Conservation (phyloP, 2,113 vertebrate species). For the Osmerus eperlanus region DNA sequence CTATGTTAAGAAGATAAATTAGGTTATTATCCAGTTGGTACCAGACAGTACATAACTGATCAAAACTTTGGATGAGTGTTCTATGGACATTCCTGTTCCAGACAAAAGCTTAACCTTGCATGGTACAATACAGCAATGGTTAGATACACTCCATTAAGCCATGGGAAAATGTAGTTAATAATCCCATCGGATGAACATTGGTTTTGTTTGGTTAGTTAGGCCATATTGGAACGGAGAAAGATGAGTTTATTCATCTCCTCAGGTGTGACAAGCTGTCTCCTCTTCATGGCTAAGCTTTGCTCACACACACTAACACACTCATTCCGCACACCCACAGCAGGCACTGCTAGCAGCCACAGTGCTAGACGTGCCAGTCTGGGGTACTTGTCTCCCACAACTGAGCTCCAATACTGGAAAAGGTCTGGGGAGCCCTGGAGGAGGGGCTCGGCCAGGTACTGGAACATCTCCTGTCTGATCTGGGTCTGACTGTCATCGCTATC, state of each 20-base stretch:
- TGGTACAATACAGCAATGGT: too few relatives aligned
- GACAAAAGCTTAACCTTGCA: too few relatives aligned
- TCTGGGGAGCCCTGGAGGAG: conserved; percentile 80
- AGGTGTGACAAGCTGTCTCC: conserved; percentile 87
- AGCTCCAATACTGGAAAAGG: conserved; percentile 97
- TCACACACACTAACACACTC: conserved; percentile 93
- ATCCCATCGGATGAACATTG: conserved; percentile 52
- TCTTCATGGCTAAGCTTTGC: conserved; percentile 91
- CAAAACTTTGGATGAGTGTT: too few relatives aligned
- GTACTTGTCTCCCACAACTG: conserved; percentile 87
- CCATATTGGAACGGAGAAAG: conserved; percentile 98
- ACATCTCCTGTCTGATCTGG: conserved; percentile 84
- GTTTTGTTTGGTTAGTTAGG: conserved; percentile 75
- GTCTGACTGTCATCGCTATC: conserved; percentile 62
- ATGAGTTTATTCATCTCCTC: conserved; percentile 99
- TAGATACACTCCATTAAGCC: conserved; percentile 32
- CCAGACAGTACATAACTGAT: too few relatives aligned
- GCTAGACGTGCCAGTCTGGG: conserved; percentile 89
- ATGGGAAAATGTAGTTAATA: conserved; percentile 50
- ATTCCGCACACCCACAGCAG: conserved; percentile 88
- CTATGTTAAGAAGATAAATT: too few relatives aligned
- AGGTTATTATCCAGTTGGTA: too few relatives aligned
- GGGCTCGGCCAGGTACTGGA: conserved; percentile 76
- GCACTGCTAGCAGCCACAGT: conserved; percentile 95
- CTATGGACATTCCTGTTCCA: too few relatives aligned